phyloP scores from a whole-genome alignment of 2,113 vertebrate genomes.

The Calidris pugnax region DNA sequence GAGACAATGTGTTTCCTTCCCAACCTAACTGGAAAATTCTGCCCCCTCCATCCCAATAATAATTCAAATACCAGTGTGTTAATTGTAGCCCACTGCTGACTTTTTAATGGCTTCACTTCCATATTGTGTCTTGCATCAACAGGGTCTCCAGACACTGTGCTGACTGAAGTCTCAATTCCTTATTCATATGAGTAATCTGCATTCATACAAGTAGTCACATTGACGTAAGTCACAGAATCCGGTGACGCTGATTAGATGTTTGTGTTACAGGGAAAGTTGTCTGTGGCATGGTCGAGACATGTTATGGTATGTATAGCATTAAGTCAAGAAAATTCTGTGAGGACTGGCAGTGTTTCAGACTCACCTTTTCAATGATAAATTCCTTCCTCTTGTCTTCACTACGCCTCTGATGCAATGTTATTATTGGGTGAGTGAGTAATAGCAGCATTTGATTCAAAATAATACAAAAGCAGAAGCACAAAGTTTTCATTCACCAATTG shows the following conservation, averaged over 20 bases:
- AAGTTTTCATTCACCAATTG: background rate
- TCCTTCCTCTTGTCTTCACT: constrained; percentile 20
- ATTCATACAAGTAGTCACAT: background rate
- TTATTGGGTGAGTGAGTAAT: background rate
- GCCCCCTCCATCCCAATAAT: background rate
- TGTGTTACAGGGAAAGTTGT: background rate
- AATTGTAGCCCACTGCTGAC: background rate
- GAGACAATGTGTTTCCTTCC: background rate
- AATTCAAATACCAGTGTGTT: background rate
- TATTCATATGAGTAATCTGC: background rate
- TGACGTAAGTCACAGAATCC: background rate
- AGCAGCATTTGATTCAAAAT: background rate
- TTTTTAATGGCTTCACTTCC: background rate
- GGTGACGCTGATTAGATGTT: background rate
- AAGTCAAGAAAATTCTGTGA: background rate
- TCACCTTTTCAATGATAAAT: constrained; percentile 2
- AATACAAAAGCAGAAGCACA: background rate
- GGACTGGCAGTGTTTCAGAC: background rate
- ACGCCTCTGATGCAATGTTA: background rate
- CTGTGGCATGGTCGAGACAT: background rate
- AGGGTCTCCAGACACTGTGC: background rate
- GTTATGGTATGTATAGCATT: background rate
- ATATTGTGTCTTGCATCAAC: too few relatives aligned
- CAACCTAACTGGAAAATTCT: background rate
- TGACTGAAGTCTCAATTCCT: background rate